phyloP scores from a whole-genome alignment of 1,140 invertebrate species.

The Aphidius gifuensis region DNA sequence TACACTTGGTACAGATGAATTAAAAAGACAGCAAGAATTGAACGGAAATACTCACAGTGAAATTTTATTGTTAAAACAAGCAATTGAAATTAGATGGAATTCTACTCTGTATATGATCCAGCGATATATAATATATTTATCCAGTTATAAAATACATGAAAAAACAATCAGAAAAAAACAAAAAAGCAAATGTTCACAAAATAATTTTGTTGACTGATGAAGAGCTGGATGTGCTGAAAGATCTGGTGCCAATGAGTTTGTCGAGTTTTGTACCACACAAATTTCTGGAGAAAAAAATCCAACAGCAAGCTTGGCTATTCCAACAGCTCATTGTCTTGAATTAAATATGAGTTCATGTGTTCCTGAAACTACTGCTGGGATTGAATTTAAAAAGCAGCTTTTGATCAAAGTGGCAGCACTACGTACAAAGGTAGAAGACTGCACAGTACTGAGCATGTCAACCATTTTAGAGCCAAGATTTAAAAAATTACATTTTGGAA shows the following conservation, averaged over 20 bases:
- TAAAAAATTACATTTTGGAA: constrained; percentile 28
- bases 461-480: constrained; percentile 30
- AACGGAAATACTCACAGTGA: constrained; percentile 25
- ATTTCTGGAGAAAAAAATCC: constrained; percentile 5
- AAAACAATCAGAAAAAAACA: constrained; percentile 27
- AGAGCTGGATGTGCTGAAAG: constrained; percentile 33
- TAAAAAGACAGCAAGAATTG: constrained; percentile 24
- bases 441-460: constrained; percentile 23
- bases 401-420: constrained; percentile 4
- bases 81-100: constrained; percentile 27
- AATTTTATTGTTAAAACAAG: constrained; percentile 23
- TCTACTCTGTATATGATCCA: constrained; percentile 41
- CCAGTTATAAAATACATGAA: constrained; percentile 38
- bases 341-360: not conserved
- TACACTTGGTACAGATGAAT: constrained; percentile 24
- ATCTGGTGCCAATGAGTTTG: constrained; percentile 14
- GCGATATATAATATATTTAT: constrained; percentile 39
- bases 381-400: constrained; percentile 20
- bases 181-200: no score
- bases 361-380: not conserved
- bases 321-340: constrained; percentile 3
- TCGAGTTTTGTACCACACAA: constrained; percentile 24
- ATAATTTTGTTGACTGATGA: constrained; percentile 35
- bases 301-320: constrained; percentile 12
- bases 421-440: constrained; percentile 21